Base-by-base conservation (phyloP, 2,797 vertebrate species). In the Paedocypris micromegethes region DNA sequence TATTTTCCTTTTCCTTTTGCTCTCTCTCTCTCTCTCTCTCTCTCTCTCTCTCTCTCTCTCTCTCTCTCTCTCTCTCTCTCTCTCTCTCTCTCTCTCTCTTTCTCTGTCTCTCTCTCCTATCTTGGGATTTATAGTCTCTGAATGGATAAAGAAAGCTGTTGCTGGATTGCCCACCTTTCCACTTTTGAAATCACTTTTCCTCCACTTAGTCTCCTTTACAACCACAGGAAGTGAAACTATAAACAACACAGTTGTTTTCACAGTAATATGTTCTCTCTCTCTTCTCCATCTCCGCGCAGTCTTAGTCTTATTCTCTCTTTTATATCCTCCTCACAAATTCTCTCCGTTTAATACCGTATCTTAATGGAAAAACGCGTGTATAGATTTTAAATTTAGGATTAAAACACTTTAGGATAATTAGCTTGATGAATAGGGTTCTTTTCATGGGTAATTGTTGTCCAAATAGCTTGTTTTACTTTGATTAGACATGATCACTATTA, bases 391-490 rank as follows among this genome's bases (percentile, higher is more conserved):
- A 69, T 74, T 53, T 60, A 76, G 65, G 23, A 23, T 23, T 23
- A 23, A 68, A 70, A 64, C 58, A 68, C 57, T 47, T 52, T 56
- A 48, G 48, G 49, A 42, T 63, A 55, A 76, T 73, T 76, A 61
- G 64, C 45, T 58, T 69, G 70, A 74, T 69, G 65, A 42, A 75
- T 75, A 47, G 59, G 58, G 64, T 70, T 66, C 57, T 9, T 64
- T 44, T 48, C 64, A 58, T 9, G 58, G 64, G 46, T 63, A 50
- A 64, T 74, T 61, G 48, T 71, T 51, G 47, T 69, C 59, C 69
- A 80, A 78, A 76, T 76, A 58, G 72, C 68, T 66, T 66, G 56
- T 67, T 50, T 55, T 37, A 56, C 48, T 77, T 53, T 64, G 50
- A 49, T 52, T 70, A 58, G 67, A 59, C 67, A 53, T 51, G 67